phyloP scores from a whole-genome alignment of 2,888 invertebrate species.

The Pseudanteris insignis region DNA sequence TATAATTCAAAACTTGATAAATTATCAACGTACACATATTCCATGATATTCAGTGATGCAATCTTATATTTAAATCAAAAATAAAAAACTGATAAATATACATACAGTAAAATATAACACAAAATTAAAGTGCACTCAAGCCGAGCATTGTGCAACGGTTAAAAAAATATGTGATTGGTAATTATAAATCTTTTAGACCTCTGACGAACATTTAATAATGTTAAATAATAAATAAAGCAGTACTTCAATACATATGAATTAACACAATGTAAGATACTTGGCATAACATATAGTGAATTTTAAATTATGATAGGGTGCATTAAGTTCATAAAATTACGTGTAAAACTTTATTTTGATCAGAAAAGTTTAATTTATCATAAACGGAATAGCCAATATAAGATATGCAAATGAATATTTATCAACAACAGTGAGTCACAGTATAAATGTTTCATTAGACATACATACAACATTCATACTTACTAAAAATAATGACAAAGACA shows the following conservation, averaged over 20 bases:
- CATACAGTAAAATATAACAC: constrained; percentile 44
- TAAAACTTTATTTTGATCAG: no score
- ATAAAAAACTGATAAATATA: constrained; percentile 32
- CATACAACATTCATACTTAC: constrained; percentile 22
- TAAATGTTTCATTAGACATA: constrained; percentile 31
- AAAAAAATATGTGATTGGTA: constrained; percentile 35
- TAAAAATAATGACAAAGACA: constrained; percentile 14
- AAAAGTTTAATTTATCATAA: not conserved
- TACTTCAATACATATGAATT: no score
- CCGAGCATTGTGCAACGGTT: constrained; percentile 44
- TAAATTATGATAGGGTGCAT: no score
- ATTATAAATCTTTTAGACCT: constrained; percentile 33
- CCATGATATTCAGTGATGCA: constrained; percentile 6
- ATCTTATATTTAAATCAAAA: constrained; percentile 12
- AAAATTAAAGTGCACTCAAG: constrained; percentile 46
- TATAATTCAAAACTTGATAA: no score
- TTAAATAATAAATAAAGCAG: constrained; percentile 33
- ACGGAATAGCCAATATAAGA: not conserved
- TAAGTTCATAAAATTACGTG: no score
- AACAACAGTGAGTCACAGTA: constrained; percentile 24
- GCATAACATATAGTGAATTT: no score
- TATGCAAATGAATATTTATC: constrained; percentile 12
- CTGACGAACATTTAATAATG: no score
- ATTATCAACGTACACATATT: no score
- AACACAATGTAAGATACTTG: no score